Conservation (phyloP, 1,140 invertebrate genomes). For the Hyposmocoma kahamanoa region DNA sequence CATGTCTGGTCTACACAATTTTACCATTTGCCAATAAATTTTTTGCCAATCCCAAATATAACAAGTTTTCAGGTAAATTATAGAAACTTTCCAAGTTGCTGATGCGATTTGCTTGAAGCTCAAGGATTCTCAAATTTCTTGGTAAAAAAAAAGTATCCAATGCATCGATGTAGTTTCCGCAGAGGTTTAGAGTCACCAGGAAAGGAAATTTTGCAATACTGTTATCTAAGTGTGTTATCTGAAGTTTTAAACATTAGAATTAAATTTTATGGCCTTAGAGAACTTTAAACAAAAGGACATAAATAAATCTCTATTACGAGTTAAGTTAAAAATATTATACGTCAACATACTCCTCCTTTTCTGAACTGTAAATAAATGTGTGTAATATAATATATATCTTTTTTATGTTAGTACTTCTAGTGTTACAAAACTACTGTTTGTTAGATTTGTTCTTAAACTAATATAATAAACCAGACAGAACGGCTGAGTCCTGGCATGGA, state of each 20-base stretch:
- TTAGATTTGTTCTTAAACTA: no score
- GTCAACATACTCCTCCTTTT: no score
- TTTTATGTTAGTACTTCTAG: no score
- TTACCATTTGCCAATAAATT: slow-evolving; percentile 46
- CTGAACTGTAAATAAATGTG: no score
- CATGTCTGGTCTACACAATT: no score
- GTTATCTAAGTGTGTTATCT: slow-evolving; percentile 56
- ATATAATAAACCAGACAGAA: no score
- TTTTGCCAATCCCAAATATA: slow-evolving; percentile 46
- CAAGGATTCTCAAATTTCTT: slow-evolving; percentile 31
- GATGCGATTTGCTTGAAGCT: slow-evolving; percentile 53
- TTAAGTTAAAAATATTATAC: no score
- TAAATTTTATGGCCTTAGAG: not conserved
- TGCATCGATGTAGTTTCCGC: slow-evolving; percentile 41
- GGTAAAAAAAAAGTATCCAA: slow-evolving; percentile 34
- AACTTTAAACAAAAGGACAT: no score
- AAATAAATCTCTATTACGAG: no score
- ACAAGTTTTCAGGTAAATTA: slow-evolving; percentile 35
- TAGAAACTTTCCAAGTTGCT: slow-evolving; percentile 30
- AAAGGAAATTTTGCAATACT: slow-evolving; percentile 35
- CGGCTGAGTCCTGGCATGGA: no score
- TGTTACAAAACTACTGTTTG: no score
- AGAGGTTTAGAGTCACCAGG: slow-evolving; percentile 43
- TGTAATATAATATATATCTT: no score
- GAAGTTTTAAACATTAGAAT: slow-evolving; percentile 11